Percentiles rank a stretch among this genome's conserved stretches.
These are phyloP conservation scores for Drosophila pachea DNA, from an alignment of 1,140 invertebrate species.

Conservation along the genomic window DNA sequence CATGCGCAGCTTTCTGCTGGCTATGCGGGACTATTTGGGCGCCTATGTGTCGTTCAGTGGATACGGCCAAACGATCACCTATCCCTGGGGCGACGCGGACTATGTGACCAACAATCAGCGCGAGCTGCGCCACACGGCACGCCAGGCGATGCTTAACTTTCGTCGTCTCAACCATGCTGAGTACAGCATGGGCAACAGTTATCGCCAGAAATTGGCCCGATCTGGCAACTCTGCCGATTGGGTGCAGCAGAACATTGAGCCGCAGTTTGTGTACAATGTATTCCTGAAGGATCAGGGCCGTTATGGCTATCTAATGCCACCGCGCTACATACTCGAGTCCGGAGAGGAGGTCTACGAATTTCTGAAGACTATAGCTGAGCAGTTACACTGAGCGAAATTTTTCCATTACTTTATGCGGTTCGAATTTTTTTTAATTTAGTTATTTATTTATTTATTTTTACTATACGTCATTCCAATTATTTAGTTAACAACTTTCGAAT, in stretches of 20 bases:
- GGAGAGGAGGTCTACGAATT: conserved; percentile 89
- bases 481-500: not conserved
- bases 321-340: conserved; percentile 86
- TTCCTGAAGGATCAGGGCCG: conserved; percentile 88
- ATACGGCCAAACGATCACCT: conserved; percentile 85
- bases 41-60: conserved; percentile 88
- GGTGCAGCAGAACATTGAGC: conserved; percentile 83
- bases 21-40: conserved; percentile 61
- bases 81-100: conserved; percentile 76
- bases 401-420: not conserved
- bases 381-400: conserved; percentile 54
- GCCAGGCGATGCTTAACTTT: conserved; percentile 60
- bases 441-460: conserved; percentile 13
- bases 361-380: conserved; percentile 83
- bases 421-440: conserved; percentile 4
- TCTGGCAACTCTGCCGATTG: conserved; percentile 85
- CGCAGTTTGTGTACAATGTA: conserved; percentile 88
- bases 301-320: conserved; percentile 89
- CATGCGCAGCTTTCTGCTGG: conserved; percentile 82
- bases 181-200: conserved; percentile 70
- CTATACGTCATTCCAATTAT: not conserved
- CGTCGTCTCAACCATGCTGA: conserved; percentile 67
- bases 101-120: conserved; percentile 64
- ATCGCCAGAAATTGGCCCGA: conserved; percentile 65
- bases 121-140: conserved; percentile 50